phyloP scores from a whole-genome alignment of 2,113 vertebrate species.

The chimpanzee (Pan troglodytes) region DNA sequence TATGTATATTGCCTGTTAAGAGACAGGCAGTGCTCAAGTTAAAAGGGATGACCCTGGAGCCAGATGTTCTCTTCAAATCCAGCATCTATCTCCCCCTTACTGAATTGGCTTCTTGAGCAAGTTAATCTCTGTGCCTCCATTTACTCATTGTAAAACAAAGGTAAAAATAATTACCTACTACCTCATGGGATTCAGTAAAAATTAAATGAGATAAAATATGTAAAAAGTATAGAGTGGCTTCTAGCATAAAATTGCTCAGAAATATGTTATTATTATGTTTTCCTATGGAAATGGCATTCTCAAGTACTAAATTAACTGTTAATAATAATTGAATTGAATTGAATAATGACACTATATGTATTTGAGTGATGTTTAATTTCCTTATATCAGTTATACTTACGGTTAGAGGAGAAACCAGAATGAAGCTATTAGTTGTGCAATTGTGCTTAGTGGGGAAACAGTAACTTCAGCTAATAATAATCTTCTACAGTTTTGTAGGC shows the following conservation, averaged over 20 bases:
- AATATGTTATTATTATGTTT: not conserved
- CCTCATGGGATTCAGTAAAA: not conserved
- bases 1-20: not conserved
- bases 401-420: not conserved
- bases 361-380: not conserved
- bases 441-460: not conserved
- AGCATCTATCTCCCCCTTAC: not conserved
- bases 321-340: not conserved
- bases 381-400: not conserved
- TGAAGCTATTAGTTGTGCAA: not conserved
- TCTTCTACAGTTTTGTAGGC: not conserved
- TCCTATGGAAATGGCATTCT: not conserved
- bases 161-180: not conserved
- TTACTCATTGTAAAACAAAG: constrained; percentile 15
- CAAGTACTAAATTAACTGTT: not conserved
- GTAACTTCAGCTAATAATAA: not conserved
- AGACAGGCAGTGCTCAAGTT: not conserved
- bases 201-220: not conserved
- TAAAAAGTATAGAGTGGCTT: not conserved
- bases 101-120: not conserved
- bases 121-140: not conserved
- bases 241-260: not conserved
- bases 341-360: not conserved
- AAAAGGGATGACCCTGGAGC: not conserved
- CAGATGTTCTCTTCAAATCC: not conserved